These are phyloP conservation scores for Choreutis nemorana DNA, from an alignment of 2,888 invertebrate species.

Conservation along the genomic window DNA sequence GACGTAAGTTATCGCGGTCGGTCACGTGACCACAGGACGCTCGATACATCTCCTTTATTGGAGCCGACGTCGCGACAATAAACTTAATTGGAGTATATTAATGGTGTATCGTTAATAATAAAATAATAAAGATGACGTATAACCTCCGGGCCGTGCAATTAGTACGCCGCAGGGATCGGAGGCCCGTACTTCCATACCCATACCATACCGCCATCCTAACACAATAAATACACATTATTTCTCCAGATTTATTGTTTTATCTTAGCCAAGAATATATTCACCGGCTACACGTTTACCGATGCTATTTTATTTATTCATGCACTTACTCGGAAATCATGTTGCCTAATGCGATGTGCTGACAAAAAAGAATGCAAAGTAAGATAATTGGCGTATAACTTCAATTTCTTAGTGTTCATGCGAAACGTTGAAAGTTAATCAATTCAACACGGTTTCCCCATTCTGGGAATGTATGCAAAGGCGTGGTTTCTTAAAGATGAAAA, in stretches of 20 bases:
- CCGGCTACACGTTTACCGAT: too few species aligned
- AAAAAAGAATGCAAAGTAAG: conserved; percentile 9
- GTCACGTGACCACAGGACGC: conserved; percentile 42
- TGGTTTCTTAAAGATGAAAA: conserved; percentile 19
- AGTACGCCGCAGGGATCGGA: conserved; percentile 23
- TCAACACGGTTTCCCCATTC: conserved; percentile 22
- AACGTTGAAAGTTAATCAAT: conserved; percentile 14
- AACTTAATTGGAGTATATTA: conserved; percentile 59
- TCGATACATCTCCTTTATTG: conserved; percentile 51
- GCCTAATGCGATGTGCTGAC: too few species aligned
- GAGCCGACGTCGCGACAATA: conserved; percentile 51
- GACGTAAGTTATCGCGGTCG: conserved; percentile 54
- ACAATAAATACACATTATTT: too few species aligned
- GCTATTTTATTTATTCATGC: too few species aligned
- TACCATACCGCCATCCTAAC: too few species aligned
- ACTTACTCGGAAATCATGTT: too few species aligned
- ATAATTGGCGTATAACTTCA: conserved; percentile 9
- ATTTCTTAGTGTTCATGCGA: conserved; percentile 16
- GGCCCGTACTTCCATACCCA: conserved; percentile 10
- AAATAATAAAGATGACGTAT: conserved; percentile 50
- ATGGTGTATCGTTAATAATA: conserved; percentile 52
- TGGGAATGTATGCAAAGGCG: conserved; percentile 19
- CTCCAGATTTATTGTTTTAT: too few species aligned
- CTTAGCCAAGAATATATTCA: too few species aligned
- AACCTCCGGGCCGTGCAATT: conserved; percentile 35